A percentile compares a stretch with the other conserved stretches of the same genome.
These are phyloP conservation scores for Cinclus mexicanus DNA, from an alignment of 2,113 vertebrate genomes.

Conservation along the genomic window DNA sequence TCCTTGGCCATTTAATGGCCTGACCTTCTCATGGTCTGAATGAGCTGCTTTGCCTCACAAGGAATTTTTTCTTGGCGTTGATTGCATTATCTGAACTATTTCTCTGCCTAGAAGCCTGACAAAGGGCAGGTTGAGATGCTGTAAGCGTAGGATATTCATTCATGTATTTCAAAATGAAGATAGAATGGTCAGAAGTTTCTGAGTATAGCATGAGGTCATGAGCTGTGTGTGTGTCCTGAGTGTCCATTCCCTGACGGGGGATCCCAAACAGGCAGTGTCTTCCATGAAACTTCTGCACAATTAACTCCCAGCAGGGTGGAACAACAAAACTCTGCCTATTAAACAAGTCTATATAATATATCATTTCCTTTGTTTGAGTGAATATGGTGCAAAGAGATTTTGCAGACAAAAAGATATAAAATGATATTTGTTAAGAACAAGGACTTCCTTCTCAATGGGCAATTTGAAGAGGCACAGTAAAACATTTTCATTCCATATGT, in stretches of 20 bases:
- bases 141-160: background rate
- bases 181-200: background rate
- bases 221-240: constrained; percentile 13
- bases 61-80: background rate
- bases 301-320: constrained; percentile 68
- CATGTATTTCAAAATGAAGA: background rate
- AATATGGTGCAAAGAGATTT: background rate
- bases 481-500: background rate
- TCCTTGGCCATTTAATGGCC: background rate
- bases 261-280: constrained; percentile 27
- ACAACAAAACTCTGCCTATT: constrained; percentile 38
- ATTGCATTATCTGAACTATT: background rate
- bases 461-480: background rate
- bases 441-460: background rate
- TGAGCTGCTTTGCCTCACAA: background rate
- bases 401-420: background rate
- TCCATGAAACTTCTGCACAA: constrained; percentile 53
- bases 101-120: background rate
- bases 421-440: background rate
- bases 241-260: constrained; percentile 58
- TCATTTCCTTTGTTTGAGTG: background rate
- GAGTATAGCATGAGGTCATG: constrained; percentile 60
- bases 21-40: background rate
- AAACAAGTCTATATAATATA: constrained; percentile 30
- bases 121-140: background rate